A percentile compares a stretch with the other conserved stretches of the same genome.
Evolutionary conservation across 2,888 invertebrate species (phyloP).

Genomic region (Hyalella azteca): DNA sequence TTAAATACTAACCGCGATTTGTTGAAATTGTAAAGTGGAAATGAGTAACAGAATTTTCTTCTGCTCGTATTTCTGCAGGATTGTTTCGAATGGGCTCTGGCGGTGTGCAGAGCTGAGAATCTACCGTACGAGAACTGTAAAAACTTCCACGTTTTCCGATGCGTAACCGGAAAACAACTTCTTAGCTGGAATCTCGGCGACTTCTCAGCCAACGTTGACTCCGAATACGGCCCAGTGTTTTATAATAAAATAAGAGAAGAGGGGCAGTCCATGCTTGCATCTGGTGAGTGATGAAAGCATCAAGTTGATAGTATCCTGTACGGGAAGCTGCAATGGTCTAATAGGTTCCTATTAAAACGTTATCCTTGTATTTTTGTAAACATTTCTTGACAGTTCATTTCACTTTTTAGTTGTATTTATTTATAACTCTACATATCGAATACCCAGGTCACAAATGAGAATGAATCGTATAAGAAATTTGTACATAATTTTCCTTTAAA

Average conservation of each 20-base stretch:
- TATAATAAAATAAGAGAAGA: neutral
- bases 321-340: neutral
- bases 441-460: too few species aligned
- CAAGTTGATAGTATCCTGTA: neutral
- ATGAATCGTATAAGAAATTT: neutral
- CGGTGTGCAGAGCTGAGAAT: neutral
- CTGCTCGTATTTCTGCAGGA: neutral
- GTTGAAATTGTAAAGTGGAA: neutral
- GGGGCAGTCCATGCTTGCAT: neutral
- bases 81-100: conserved; percentile 19
- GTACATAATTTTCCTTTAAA: neutral
- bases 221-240: neutral
- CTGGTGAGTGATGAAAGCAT: neutral
- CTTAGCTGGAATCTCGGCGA: neutral
- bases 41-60: neutral
- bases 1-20: neutral
- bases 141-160: neutral
- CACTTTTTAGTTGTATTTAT: too few species aligned
- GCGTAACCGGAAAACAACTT: neutral
- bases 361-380: neutral
- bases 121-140: neutral
- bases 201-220: neutral
- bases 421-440: too few species aligned
- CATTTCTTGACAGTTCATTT: neutral
- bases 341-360: neutral